A percentile compares a stretch with the other conserved stretches of the same genome.
phyloP scores from a whole-genome alignment of 2,113 vertebrate species.

The Tyrannus savana region DNA sequence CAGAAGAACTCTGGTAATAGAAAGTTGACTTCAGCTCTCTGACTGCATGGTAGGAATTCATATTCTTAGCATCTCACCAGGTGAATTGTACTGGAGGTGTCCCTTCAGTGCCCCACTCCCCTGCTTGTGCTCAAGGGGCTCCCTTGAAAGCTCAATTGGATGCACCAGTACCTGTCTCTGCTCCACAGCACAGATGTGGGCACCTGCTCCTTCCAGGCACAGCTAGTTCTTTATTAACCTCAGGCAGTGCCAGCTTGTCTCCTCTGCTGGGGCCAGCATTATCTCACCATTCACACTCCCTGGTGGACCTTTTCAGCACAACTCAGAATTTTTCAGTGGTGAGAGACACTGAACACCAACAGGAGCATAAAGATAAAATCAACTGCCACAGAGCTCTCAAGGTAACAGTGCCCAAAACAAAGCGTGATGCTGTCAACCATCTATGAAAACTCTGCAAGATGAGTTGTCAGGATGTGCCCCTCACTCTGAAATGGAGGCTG shows the following conservation, averaged over 20 bases:
- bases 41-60: background rate
- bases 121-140: background rate
- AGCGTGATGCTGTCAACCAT: background rate
- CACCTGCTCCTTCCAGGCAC: background rate
- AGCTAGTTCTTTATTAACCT: background rate
- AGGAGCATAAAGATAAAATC: background rate
- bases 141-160: background rate
- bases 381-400: background rate
- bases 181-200: background rate
- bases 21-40: background rate
- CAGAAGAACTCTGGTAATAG: background rate
- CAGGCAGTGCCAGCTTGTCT: background rate
- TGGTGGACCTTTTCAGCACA: background rate
- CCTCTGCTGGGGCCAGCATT: background rate
- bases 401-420: background rate
- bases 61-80: background rate
- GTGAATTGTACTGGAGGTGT: background rate
- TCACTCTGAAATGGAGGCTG: background rate
- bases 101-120: background rate
- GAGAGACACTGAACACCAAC: background rate
- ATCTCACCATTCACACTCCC: background rate
- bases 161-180: background rate
- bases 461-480: background rate
- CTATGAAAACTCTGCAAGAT: background rate
- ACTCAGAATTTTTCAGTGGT: background rate